These are phyloP conservation scores for Casuarius casuarius DNA, from an alignment of 2,113 vertebrate genomes.

Conservation along the genomic window DNA sequence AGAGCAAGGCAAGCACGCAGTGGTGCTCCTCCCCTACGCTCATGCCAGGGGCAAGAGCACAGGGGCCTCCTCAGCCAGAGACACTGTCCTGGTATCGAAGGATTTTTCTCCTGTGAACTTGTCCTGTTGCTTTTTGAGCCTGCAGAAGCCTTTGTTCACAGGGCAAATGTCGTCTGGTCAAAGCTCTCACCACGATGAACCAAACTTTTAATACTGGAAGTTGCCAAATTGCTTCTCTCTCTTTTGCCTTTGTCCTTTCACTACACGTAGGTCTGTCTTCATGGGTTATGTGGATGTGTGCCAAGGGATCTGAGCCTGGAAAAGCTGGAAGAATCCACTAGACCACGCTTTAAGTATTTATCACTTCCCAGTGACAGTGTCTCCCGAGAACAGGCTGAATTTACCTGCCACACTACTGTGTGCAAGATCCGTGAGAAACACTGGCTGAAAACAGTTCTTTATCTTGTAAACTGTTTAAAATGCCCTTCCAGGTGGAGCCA, in stretches of 20 bases:
- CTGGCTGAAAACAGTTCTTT: background rate
- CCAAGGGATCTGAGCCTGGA: too few relatives aligned
- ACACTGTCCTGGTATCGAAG: fast-evolving
- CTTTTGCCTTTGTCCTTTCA: background rate
- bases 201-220: fast-evolving
- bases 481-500: background rate
- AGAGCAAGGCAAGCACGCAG: fast-evolving
- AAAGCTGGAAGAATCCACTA: background rate
- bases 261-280: background rate
- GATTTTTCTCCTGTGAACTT: background rate
- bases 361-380: background rate
- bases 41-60: fast-evolving
- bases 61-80: background rate
- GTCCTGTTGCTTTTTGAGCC: background rate
- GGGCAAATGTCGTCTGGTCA: too few relatives aligned
- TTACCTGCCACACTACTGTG: background rate
- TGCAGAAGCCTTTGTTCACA: background rate
- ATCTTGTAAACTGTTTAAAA: background rate
- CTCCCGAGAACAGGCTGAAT: background rate
- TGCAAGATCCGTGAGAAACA: background rate
- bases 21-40: background rate
- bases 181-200: background rate
- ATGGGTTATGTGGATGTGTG: background rate
- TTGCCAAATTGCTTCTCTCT: background rate
- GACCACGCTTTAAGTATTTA: too few relatives aligned